phyloP scores from a whole-genome alignment of 2,113 vertebrate genomes.

The Dendrocopos noguchii region DNA sequence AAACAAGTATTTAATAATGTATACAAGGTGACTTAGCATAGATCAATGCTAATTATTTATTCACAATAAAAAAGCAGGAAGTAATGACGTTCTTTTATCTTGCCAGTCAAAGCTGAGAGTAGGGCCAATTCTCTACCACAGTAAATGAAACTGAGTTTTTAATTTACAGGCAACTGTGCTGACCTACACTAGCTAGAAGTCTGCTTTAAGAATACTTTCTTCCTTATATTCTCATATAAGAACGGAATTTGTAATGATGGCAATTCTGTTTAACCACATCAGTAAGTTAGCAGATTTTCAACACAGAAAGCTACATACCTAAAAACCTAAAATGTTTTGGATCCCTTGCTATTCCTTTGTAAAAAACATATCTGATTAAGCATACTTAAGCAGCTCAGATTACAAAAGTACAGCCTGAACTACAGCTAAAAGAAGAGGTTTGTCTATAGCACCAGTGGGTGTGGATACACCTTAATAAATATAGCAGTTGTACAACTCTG shows the following conservation, averaged over 20 bases:
- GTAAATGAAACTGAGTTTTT: not conserved
- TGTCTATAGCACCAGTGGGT: not conserved
- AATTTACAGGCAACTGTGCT: not conserved
- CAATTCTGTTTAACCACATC: not conserved
- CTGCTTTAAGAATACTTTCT: not conserved
- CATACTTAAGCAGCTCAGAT: not conserved
- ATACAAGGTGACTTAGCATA: slow-evolving; percentile 37
- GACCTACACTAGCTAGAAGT: not conserved
- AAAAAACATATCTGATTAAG: not conserved
- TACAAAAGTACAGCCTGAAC: not conserved
- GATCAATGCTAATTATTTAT: slow-evolving; percentile 57
- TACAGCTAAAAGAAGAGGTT: not conserved
- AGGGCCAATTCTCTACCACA: not conserved
- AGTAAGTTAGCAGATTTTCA: not conserved
- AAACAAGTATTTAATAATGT: slow-evolving; percentile 65
- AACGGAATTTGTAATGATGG: not conserved
- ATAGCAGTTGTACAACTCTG: not conserved
- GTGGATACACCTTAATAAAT: not conserved
- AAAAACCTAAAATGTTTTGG: not conserved
- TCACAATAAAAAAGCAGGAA: slow-evolving; percentile 37
- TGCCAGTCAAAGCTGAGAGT: not conserved
- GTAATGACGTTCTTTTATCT: not conserved
- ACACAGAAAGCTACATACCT: not conserved
- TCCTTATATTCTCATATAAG: not conserved
- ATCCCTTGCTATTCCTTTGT: not conserved